Evolutionary conservation across 2,113 vertebrate species (phyloP).

Genomic region (Lipophrys pholis): DNA sequence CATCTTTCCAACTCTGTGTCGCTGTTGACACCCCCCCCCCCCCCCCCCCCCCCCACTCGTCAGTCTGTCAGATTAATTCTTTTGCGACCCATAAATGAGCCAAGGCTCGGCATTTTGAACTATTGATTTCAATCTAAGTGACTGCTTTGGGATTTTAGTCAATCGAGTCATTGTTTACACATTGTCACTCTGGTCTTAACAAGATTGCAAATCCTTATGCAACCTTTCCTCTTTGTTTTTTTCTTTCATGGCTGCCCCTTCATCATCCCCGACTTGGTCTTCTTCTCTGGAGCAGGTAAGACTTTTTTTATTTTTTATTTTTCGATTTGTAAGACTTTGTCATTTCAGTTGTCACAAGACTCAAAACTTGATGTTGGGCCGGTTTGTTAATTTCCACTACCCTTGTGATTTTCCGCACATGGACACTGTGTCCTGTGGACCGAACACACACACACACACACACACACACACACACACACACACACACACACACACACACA

Average conservation of each 20-base stretch:
- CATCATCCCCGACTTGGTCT: neutral
- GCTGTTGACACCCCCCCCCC: neutral
- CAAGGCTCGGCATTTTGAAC: constrained; percentile 37
- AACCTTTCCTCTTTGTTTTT: constrained; percentile 14
- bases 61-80: constrained; percentile 50
- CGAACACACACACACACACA: too few species aligned
- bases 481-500: constrained; percentile 19
- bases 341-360: constrained; percentile 23
- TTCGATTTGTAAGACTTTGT: constrained; percentile 27
- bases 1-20: neutral
- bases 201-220: constrained; percentile 32
- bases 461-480: neutral
- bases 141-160: constrained; percentile 30
- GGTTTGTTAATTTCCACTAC: constrained; percentile 39
- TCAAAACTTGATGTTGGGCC: neutral
- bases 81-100: constrained; percentile 34
- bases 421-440: too few species aligned
- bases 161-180: constrained; percentile 32
- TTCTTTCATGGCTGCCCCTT: constrained; percentile 26
- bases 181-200: constrained; percentile 35
- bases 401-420: constrained; percentile 31
- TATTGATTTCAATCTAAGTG: constrained; percentile 21
- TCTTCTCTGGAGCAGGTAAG: constrained; percentile 64
- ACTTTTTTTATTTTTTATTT: constrained; percentile 8
- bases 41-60: constrained; percentile 4